These are phyloP conservation scores for Cariama cristata DNA, from an alignment of 2,113 vertebrate species.

Conservation along the genomic window DNA sequence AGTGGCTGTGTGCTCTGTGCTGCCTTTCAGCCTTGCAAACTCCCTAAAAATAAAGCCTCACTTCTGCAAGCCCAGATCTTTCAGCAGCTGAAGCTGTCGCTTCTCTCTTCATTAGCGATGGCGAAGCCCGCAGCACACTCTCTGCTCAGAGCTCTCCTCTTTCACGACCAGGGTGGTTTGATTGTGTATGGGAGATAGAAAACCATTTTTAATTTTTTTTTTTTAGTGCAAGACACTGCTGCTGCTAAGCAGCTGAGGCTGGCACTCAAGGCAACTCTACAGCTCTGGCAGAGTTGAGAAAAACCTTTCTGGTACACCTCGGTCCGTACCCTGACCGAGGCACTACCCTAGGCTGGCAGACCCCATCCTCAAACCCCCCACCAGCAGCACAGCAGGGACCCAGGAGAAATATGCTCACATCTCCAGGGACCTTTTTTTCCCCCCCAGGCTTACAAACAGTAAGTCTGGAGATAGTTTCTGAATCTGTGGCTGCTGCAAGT, in stretches of 20 bases:
- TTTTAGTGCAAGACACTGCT: not conserved
- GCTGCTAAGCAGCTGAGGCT: not conserved
- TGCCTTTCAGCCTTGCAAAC: not conserved
- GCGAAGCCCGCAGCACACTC: fast-evolving
- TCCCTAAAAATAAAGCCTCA: fast-evolving
- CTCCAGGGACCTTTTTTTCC: fast-evolving
- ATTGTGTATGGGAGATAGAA: fast-evolving
- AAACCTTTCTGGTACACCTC: not conserved
- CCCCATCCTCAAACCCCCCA: not conserved
- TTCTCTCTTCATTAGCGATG: fast-evolving
- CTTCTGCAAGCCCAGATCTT: fast-evolving
- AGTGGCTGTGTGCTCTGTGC: not conserved
- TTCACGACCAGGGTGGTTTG: fast-evolving
- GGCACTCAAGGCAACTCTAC: not conserved
- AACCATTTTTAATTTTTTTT: not conserved
- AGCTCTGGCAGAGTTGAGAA: not conserved
- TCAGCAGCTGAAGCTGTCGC: not conserved
- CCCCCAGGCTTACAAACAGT: not conserved
- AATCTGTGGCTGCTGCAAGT: not conserved
- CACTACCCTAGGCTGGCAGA: not conserved
- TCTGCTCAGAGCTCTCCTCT: fast-evolving
- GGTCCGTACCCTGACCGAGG: fast-evolving
- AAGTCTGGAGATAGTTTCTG: not conserved
- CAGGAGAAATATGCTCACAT: fast-evolving
- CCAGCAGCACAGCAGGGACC: not conserved